A percentile compares a stretch with the other conserved stretches of the same genome.
Evolutionary conservation across 2,888 invertebrate species (phyloP).

Genomic region (Penaeus monodon): DNA sequence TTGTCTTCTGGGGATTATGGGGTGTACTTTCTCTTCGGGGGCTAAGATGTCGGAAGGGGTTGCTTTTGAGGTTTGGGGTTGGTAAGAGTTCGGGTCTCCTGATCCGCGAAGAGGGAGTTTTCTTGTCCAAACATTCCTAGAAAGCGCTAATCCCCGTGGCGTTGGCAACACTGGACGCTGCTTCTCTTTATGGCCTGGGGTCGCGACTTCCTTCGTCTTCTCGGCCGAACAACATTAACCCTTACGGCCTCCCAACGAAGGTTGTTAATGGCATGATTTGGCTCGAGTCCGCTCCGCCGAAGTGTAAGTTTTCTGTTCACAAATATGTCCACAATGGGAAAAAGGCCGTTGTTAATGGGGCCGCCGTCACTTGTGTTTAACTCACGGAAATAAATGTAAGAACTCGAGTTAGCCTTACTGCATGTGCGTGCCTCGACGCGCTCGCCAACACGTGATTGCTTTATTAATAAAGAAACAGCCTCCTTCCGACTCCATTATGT

Average conservation of each 20-base stretch:
- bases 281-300: conserved; percentile 7
- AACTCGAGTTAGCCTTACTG: conserved; percentile 43
- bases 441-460: neutral
- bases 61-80: too few species aligned
- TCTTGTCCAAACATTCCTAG: too few species aligned
- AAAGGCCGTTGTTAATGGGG: conserved; percentile 56
- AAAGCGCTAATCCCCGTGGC: neutral
- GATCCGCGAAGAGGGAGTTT: too few species aligned
- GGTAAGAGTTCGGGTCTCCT: too few species aligned
- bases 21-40: too few species aligned
- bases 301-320: conserved; percentile 59
- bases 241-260: neutral
- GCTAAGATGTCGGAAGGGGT: too few species aligned
- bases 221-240: conserved; percentile 11
- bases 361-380: conserved; percentile 55
- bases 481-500: too few species aligned
- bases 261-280: conserved; percentile 19
- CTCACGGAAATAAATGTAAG: conserved; percentile 53
- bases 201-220: conserved; percentile 42
- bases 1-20: too few species aligned
- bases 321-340: conserved; percentile 59
- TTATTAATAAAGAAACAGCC: too few species aligned
- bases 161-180: conserved; percentile 44
- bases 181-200: conserved; percentile 50
- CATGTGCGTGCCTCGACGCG: conserved; percentile 14